phyloP scores from a whole-genome alignment of 2,888 invertebrate genomes.

The Platycnemis pennipes region DNA sequence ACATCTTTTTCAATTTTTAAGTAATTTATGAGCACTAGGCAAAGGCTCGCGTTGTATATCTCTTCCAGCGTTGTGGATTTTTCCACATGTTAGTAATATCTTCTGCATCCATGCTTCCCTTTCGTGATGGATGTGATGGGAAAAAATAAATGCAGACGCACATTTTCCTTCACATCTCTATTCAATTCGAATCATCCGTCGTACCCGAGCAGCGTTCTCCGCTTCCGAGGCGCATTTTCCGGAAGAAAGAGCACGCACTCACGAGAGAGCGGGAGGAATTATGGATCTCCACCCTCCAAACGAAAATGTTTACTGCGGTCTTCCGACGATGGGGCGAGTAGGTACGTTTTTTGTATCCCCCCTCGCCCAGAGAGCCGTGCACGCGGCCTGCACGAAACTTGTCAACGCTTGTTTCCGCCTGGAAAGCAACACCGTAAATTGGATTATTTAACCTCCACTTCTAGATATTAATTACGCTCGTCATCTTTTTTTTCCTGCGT shows the following conservation, averaged over 20 bases:
- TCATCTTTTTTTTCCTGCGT: background rate
- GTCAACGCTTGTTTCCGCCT: background rate
- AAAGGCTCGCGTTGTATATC: background rate
- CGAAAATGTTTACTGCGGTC: background rate
- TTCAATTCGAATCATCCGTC: background rate
- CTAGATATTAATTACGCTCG: background rate
- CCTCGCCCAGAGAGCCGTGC: background rate
- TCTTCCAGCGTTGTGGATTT: background rate
- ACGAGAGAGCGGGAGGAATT: background rate
- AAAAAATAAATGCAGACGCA: constrained; percentile 12
- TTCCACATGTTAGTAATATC: background rate
- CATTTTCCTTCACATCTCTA: background rate
- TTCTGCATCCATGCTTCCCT: background rate
- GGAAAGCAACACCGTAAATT: background rate
- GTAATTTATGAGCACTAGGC: background rate
- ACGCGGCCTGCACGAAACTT: background rate
- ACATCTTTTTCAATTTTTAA: too few species aligned
- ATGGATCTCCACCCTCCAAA: background rate
- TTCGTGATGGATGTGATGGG: background rate
- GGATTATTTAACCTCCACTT: background rate
- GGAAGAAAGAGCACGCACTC: constrained; percentile 28
- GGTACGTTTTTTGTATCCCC: background rate
- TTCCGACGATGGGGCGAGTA: background rate
- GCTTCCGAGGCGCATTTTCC: background rate
- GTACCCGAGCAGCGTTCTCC: background rate